A percentile compares a stretch with the other conserved stretches of the same genome.
These are phyloP conservation scores for Oligia latruncula DNA, from an alignment of 2,888 invertebrate species.

Conservation along the genomic window DNA sequence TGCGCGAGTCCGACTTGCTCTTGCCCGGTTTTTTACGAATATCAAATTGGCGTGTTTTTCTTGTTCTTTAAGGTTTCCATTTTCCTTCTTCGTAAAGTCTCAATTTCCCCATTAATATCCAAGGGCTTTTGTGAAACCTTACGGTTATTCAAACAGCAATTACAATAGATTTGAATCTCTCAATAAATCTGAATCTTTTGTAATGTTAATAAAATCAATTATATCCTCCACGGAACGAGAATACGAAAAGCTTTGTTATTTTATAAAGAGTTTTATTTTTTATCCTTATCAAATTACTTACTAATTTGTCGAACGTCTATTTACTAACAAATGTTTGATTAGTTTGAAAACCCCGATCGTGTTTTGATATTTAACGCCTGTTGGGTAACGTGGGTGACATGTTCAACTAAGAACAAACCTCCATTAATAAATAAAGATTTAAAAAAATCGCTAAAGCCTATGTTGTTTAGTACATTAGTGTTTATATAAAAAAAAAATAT, in stretches of 20 bases:
- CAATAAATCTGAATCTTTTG: constrained; percentile 46
- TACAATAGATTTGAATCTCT: constrained; percentile 18
- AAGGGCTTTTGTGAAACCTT: constrained; percentile 27
- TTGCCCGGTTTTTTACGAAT: background rate
- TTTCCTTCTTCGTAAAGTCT: background rate
- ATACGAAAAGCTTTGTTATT: constrained; percentile 14
- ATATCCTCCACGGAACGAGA: constrained; percentile 7
- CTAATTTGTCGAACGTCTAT: background rate
- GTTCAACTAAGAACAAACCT: no score
- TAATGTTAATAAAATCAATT: constrained; percentile 58
- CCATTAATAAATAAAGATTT: no score
- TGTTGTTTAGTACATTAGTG: no score
- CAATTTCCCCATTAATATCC: background rate
- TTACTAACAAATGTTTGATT: background rate
- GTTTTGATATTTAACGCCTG: background rate
- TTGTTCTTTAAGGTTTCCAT: background rate
- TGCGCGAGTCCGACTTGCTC: no score
- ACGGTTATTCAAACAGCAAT: constrained; percentile 35
- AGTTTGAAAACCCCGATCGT: background rate
- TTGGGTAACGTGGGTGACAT: no score
- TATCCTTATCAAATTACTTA: constrained; percentile 6
- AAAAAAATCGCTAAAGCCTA: no score
- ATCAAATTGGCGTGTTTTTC: background rate
- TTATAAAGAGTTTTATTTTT: constrained; percentile 20
- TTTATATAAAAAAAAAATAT: no score